A percentile compares a stretch with the other conserved stretches of the same genome.
These are phyloP conservation scores for Lacerta agilis DNA, from an alignment of 2,797 vertebrate species.

Conservation along the genomic window DNA sequence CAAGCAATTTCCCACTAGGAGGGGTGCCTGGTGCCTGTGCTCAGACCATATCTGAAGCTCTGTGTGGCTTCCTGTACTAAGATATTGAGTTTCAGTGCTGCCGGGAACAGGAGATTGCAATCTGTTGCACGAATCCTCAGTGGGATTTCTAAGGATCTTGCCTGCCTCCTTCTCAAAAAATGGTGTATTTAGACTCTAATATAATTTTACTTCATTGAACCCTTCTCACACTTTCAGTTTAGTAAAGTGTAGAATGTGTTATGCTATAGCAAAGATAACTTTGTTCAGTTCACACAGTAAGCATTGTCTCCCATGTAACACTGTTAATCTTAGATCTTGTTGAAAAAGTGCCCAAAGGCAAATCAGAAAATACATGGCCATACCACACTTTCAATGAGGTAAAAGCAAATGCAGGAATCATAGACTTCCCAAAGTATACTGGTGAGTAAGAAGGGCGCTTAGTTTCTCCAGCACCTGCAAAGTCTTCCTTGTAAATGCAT, in stretches of 20 bases:
- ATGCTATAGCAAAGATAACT: no score
- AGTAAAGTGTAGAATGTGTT: not conserved
- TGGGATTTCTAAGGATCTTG: no score
- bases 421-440: not conserved
- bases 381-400: not conserved
- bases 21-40: no score
- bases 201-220: not conserved
- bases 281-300: not conserved
- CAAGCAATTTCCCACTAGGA: no score
- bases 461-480: not conserved
- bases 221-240: not conserved
- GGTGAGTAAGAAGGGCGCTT: not conserved
- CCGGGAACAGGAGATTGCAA: no score
- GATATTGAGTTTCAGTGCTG: no score
- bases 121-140: no score
- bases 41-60: no score
- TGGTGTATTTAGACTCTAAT: not conserved
- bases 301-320: not conserved
- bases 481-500: not conserved
- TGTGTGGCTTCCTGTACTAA: no score
- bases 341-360: not conserved
- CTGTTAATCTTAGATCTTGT: not conserved
- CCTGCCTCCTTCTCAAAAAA: no score
- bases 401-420: not conserved
- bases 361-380: not conserved